Base-by-base conservation (phyloP, 2,797 vertebrate species). In the Columba guinea region DNA sequence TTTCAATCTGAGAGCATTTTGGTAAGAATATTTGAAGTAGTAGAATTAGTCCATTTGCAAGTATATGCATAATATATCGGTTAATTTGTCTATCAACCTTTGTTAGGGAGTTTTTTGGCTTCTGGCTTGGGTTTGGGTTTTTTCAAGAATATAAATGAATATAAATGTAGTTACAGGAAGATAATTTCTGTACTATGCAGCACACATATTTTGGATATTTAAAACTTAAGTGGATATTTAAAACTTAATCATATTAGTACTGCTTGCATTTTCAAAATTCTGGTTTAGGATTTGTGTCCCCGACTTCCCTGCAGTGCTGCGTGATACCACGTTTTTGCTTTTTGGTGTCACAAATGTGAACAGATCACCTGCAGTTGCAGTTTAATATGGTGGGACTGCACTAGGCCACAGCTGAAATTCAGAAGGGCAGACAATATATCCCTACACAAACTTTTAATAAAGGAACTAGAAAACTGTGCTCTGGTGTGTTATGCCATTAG, bases 401-500 rank as follows among this genome's bases (percentile, higher is more conserved):
- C 18, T 4, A 41, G 52, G 24, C 26, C 17, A 46, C 30, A 28
- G 58, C 7, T 59, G 34, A 63, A 85, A 46, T 35, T 24, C 26
- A 23, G 26, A 37, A 63, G 28, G 34, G 23, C 28, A 55, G 32
- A 21, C 21, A 11, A 11, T 6, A 6, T 17, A 60, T 14, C 16
- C 17, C 7, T 4, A 28, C 3, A n/a, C 9, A 28, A 18, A 21
- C 9, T 10, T 73, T 37, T n/a, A 2, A 21, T 15, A 26, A 34
- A 80, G n/a, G 35, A 64, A 35, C 20, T 13, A 27, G 27, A 46
- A 53, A n/a, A 26, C 24, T 11, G 6, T 20, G 13, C 30, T 78
- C 12, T 12, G n/a, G 17, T 14, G 18, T 2, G 1, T 44, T 0
- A 27, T 7, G 18, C 53, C 22, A 10, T 10, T 6, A 63, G 30